Conservation (phyloP, 2,113 vertebrate genomes). For the Tympanuchus pallidicinctus region DNA sequence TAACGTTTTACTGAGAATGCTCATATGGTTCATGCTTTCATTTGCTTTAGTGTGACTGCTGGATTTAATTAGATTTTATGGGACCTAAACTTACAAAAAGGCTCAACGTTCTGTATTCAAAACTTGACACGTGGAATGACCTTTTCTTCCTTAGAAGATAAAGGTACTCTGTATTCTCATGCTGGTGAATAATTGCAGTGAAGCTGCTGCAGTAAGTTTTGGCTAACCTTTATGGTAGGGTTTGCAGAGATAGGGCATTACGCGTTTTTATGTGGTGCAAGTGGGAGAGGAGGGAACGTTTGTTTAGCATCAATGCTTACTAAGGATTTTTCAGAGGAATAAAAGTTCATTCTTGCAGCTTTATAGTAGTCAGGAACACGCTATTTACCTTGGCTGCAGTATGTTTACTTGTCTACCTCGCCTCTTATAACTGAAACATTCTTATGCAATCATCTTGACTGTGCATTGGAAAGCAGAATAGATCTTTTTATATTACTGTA, state of each 20-base stretch:
- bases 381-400: constrained; percentile 33
- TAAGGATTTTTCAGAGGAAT: constrained; percentile 48
- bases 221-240: constrained; percentile 57
- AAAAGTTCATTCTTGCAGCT: constrained; percentile 23
- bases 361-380: not conserved
- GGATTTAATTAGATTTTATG: constrained; percentile 73
- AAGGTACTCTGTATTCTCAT: constrained; percentile 59
- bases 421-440: not conserved
- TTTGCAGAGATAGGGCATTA: constrained; percentile 38
- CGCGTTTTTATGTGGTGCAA: constrained; percentile 42
- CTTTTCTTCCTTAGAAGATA: constrained; percentile 63
- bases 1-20: constrained; percentile 19
- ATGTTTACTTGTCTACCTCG: not conserved
- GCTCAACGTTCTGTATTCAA: constrained; percentile 55
- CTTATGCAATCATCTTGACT: not conserved
- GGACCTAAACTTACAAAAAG: constrained; percentile 53
- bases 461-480: not conserved
- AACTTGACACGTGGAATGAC: constrained; percentile 27
- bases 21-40: constrained; percentile 8
- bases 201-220: constrained; percentile 52
- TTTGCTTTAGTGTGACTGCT: constrained; percentile 50
- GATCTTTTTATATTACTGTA: not conserved
- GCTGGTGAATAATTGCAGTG: constrained; percentile 60
- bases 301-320: constrained; percentile 29
- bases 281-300: not conserved